Evolutionary conservation across 2,888 invertebrate genomes (phyloP).

Genomic region (Bursaphelenchus okinawaensis): DNA sequence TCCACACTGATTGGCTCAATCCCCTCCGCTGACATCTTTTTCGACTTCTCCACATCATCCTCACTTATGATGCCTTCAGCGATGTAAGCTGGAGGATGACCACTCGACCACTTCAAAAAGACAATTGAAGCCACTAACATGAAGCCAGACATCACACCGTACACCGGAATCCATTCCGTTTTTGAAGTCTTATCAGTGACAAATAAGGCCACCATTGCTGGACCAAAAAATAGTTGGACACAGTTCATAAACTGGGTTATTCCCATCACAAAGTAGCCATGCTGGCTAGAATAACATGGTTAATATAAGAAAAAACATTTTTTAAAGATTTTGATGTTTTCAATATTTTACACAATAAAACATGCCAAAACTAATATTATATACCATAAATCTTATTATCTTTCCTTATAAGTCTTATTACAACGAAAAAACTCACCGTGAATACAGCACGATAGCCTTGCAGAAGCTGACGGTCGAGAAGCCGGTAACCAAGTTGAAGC

Average conservation of each 20-base stretch:
- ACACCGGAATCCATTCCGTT: slow-evolving; percentile 21
- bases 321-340: not conserved
- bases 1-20: not conserved
- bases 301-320: too few species aligned
- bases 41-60: not conserved
- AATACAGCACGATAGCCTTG: not conserved
- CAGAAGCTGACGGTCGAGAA: not conserved
- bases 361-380: too few species aligned
- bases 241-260: slow-evolving; percentile 50
- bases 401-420: too few species aligned
- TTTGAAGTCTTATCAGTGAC: slow-evolving; percentile 32
- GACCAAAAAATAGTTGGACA: slow-evolving; percentile 44
- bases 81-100: not conserved
- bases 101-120: not conserved
- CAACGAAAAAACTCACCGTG: not conserved
- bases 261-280: slow-evolving; percentile 37
- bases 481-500: slow-evolving; percentile 28
- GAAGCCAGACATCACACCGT: slow-evolving; percentile 18
- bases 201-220: slow-evolving; percentile 36
- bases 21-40: not conserved
- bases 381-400: too few species aligned
- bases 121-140: not conserved
- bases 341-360: not conserved
- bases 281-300: slow-evolving; percentile 19
- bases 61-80: not conserved